These are phyloP conservation scores for Tragelaphus strepsiceros DNA, from an alignment of 2,113 vertebrate species.

Conservation along the genomic window DNA sequence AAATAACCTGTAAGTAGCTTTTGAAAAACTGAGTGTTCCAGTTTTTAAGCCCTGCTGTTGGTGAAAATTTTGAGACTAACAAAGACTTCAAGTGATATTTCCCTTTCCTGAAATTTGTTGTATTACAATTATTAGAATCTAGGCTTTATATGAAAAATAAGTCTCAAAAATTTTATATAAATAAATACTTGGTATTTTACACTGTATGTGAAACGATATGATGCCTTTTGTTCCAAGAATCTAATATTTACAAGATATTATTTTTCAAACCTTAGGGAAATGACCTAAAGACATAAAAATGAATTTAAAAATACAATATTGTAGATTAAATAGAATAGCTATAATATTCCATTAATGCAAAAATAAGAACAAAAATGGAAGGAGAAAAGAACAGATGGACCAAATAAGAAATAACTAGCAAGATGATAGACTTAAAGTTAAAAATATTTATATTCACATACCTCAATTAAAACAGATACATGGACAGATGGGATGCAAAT, in stretches of 20 bases:
- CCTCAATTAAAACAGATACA: background rate
- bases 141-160: background rate
- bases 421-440: background rate
- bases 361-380: background rate
- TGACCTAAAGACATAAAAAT: background rate
- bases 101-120: background rate
- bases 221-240: background rate
- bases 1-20: slow-evolving; percentile 25
- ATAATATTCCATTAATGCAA: background rate
- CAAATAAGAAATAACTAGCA: background rate
- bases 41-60: background rate
- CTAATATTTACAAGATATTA: background rate
- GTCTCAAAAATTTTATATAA: background rate
- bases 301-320: background rate
- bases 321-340: background rate
- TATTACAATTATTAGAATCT: background rate
- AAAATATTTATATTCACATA: background rate
- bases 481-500: background rate
- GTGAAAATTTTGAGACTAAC: background rate
- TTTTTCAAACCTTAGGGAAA: background rate
- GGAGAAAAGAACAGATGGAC: background rate
- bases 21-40: background rate
- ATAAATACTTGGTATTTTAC: background rate
- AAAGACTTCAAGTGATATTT: background rate
- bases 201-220: background rate